Base-by-base conservation (phyloP, 2,888 invertebrate genomes). In the Fragum fragum region DNA sequence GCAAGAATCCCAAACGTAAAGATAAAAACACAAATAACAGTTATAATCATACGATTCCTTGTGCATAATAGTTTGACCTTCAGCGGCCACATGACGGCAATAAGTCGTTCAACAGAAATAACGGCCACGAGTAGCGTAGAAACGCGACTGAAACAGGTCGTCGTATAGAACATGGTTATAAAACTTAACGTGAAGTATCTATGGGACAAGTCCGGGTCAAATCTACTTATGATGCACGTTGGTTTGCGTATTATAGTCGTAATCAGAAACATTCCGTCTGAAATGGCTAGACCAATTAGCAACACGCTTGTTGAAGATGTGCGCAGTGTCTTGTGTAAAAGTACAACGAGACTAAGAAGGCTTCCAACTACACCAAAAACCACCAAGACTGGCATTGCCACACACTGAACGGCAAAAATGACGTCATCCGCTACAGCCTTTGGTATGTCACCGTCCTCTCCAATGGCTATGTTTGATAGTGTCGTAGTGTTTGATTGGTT, bases 1-100 rank as follows among this genome's bases (percentile, higher is more conserved):
- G 55, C 36, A 1, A 81, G n/a, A 6, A 52, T 29, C 14, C 32
- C 42, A 52, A 81, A 74, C 14, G 73, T 73, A 11, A 70, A 23
- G 7, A 79, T 18, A 47, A 79, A 85, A 0, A 85, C 69, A n/a
- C 47, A 9, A 5, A 79, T 23, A 23, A 79, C 76, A 14, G 73
- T 52, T 5, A 68, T 16, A 14, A 66, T 7, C 79, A 81, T 79
- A 16, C 71, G 74, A 7, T 0, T 16, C 23, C 61, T 79, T 0
- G 85, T 79, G 1, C 42, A 26, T 23, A 69, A 63, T 14, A 57
- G 16, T 57, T 76, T 79, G 2, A 74, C 76, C 59, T 81, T 85
- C 28, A 85, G 28, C 1, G 85, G 85, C 53, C 78, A 79, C 6
- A 73, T 23, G 9, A 85, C 81, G 28, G 85, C 85, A 11, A 79